These are phyloP conservation scores for Lepilemur ruficaudatus DNA, from an alignment of 2,797 vertebrate species.

Conservation along the genomic window DNA sequence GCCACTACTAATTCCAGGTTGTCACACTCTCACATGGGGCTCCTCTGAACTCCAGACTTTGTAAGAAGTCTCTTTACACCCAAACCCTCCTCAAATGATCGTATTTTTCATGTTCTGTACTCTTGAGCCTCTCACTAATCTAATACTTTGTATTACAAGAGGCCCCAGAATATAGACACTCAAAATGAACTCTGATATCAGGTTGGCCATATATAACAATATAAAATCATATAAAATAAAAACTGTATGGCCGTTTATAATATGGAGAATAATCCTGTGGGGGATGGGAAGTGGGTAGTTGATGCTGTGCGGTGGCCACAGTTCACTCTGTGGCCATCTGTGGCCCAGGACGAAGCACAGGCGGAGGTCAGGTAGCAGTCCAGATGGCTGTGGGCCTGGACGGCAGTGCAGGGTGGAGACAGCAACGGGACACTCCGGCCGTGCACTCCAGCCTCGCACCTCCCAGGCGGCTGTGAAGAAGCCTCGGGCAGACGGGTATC, in stretches of 20 bases:
- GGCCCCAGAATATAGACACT: neutral
- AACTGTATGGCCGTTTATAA: neutral
- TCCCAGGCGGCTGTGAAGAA: neutral
- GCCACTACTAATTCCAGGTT: neutral
- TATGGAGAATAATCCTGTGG: neutral
- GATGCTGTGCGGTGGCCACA: accelerated
- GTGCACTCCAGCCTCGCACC: accelerated
- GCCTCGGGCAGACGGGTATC: accelerated
- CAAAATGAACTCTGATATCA: neutral
- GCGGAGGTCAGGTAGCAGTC: neutral
- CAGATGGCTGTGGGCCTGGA: neutral
- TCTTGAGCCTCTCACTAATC: neutral
- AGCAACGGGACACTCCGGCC: neutral
- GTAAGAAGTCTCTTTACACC: too few species aligned
- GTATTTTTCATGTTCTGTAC: neutral
- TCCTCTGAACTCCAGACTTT: neutral
- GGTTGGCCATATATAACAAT: neutral
- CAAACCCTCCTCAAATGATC: neutral
- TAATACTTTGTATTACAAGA: neutral
- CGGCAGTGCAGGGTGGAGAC: accelerated
- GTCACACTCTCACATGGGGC: neutral
- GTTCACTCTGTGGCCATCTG: neutral
- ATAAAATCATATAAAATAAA: neutral
- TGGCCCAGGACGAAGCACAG: too few species aligned
- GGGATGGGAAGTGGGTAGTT: neutral